Evolutionary conservation across 1,140 invertebrate species (phyloP).

Genomic region (Lethrus apterus): DNA sequence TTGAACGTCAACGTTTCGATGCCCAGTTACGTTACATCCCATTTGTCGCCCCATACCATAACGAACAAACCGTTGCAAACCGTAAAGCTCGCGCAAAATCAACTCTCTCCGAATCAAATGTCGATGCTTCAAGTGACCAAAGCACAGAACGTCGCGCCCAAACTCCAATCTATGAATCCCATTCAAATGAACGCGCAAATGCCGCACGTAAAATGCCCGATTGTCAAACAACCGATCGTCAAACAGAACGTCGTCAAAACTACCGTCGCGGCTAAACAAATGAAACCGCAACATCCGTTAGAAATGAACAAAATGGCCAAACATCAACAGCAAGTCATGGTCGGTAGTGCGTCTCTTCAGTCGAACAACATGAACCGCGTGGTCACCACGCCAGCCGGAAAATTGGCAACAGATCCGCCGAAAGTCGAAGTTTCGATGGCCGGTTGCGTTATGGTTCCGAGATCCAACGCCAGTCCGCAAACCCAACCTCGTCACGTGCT

Average conservation of each 20-base stretch:
- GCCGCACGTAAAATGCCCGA: slow-evolving; percentile 23
- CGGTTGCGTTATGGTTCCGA: slow-evolving; percentile 46
- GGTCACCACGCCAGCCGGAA: slow-evolving; percentile 18
- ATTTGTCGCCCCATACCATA: slow-evolving; percentile 32
- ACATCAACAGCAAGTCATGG: slow-evolving; percentile 2
- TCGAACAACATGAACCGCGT: neutral
- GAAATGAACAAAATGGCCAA: slow-evolving; percentile 3
- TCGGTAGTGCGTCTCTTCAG: too few relatives aligned
- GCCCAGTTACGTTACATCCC: slow-evolving; percentile 21
- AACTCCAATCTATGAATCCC: slow-evolving; percentile 11
- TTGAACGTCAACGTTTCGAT: slow-evolving; percentile 29
- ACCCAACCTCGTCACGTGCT: slow-evolving; percentile 50
- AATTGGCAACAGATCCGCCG: slow-evolving; percentile 46
- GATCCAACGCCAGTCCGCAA: slow-evolving; percentile 53
- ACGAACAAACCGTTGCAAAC: slow-evolving; percentile 18
- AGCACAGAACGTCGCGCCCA: too few relatives aligned
- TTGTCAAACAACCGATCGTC: slow-evolving; percentile 19
- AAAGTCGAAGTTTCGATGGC: slow-evolving; percentile 46
- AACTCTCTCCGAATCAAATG: slow-evolving; percentile 31
- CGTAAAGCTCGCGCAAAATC: slow-evolving; percentile 33
- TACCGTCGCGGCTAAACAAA: slow-evolving; percentile 1
- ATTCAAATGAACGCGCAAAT: slow-evolving; percentile 28
- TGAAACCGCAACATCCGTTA: neutral
- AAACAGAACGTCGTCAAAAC: neutral
- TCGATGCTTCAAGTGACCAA: slow-evolving; percentile 1